phyloP scores from a whole-genome alignment of 2,888 invertebrate genomes.

The Lordiphosa andalusiaca region DNA sequence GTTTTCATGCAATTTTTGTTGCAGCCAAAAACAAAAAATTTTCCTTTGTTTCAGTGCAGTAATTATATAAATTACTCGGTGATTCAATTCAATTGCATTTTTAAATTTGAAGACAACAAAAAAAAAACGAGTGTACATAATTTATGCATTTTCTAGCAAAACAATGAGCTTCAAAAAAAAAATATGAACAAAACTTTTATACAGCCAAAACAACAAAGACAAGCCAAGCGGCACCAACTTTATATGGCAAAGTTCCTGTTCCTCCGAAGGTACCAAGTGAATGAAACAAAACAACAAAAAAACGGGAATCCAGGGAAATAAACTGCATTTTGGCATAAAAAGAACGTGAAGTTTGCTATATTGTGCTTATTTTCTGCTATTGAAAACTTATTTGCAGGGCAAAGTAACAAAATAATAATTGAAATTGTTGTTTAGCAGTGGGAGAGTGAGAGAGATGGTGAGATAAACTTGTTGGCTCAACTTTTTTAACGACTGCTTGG shows the following conservation, averaged over 20 bases:
- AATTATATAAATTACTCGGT: no score
- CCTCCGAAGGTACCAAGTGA: slow-evolving; percentile 22
- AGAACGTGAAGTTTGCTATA: slow-evolving; percentile 44
- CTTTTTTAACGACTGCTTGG: background rate
- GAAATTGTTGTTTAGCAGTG: slow-evolving; percentile 13
- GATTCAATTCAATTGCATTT: no score
- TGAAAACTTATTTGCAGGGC: slow-evolving; percentile 41
- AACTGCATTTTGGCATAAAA: slow-evolving; percentile 28
- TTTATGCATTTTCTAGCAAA: slow-evolving; percentile 3
- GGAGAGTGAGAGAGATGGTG: no score
- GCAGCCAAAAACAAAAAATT: no score
- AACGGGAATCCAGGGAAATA: background rate
- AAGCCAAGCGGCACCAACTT: slow-evolving; percentile 15
- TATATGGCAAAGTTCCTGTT: slow-evolving; percentile 30
- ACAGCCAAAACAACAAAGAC: slow-evolving; percentile 5
- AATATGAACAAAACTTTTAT: background rate
- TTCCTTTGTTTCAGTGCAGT: no score
- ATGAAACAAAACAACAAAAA: no score
- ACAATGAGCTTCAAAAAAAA: slow-evolving; percentile 1
- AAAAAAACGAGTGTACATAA: background rate
- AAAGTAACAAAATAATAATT: slow-evolving; percentile 37
- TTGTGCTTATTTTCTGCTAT: slow-evolving; percentile 44
- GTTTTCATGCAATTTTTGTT: slow-evolving; percentile 5
- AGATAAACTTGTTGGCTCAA: background rate
- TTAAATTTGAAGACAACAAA: background rate